Evolutionary conservation across 2,113 vertebrate species (phyloP), one percentile per base, ranked within the genome.

Genomic region (Chaetorhynchus papuensis): DNA sequence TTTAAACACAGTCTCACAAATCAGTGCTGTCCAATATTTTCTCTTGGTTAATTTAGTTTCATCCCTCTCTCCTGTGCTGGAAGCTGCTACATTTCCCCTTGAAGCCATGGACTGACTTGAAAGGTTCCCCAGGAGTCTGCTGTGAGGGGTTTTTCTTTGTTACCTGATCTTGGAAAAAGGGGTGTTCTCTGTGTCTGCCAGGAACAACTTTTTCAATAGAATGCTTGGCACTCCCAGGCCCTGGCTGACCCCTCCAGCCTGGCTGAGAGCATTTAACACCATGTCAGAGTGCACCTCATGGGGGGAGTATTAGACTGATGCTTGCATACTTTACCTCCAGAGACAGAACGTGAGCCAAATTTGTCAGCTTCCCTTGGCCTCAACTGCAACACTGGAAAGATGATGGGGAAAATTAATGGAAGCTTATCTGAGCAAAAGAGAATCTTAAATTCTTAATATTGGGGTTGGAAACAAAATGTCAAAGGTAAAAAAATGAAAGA

Each of bases 101-200:
- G 59, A 77, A 88, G 42, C 64, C 54, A 63, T 16, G 33, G 59
- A 77, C 35, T 30, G 16, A 47, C 59, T 86, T 95, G 79, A 92
- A 94, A 96, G 47, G 53, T 90, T 88, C 79, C 92, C 90, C 0
- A 9, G 60, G 68, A 84, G 37, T 93, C 60, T 95, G 35, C 59
- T 74, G 30, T 54, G 64, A 93, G 83, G 75, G 71, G 82, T 92
- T 50, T 92, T 5, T 88, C 86, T 95, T 96, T 96, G 88, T 95
- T 83, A 96, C 92, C 92, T 96, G 92, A 60, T 93, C 50, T 68
- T 90, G 86, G 92, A 74, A 74, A 85, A 77, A 92, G 86, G 76
- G 52, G 13, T 83, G 63, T 80, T 93, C 85, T 88, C 76, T 93
- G 53, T 83, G 85, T 42, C 79, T 97, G 92, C 90, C 96, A 96